Conservation (phyloP, 2,888 invertebrate species). For the Pterostichus niger region DNA sequence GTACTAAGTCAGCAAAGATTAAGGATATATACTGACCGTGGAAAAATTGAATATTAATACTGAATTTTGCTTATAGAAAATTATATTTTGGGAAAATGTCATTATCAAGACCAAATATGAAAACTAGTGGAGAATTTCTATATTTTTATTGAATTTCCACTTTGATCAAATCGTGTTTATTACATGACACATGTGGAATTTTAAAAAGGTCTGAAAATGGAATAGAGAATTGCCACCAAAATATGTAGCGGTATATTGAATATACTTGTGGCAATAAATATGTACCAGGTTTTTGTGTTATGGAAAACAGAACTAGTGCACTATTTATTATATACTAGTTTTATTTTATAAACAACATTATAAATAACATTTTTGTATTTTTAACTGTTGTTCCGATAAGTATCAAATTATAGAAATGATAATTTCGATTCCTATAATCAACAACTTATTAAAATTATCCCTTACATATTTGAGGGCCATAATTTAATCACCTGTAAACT, state of each 20-base stretch:
- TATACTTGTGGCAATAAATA: conserved; percentile 5
- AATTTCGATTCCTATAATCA: too few species aligned
- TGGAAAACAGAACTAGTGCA: background rate
- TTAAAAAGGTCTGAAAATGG: conserved; percentile 44
- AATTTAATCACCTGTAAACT: too few species aligned
- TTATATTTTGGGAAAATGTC: background rate
- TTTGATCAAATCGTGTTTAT: conserved; percentile 50
- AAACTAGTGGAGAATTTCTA: conserved; percentile 21
- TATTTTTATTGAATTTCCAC: conserved; percentile 36
- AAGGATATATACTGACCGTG: too few species aligned
- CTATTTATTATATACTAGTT: background rate
- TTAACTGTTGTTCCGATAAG: too few species aligned
- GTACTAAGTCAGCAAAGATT: too few species aligned
- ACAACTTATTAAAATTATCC: too few species aligned
- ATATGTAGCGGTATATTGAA: conserved; percentile 22
- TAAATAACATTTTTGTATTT: background rate
- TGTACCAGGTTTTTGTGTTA: background rate
- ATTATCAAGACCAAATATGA: conserved; percentile 3
- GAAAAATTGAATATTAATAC: too few species aligned
- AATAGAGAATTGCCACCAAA: conserved; percentile 25
- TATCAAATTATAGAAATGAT: too few species aligned
- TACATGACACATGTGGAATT: conserved; percentile 44
- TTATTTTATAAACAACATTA: conserved; percentile 21
- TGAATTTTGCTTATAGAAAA: too few species aligned
- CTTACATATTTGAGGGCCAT: too few species aligned